Percentiles rank a stretch among this genome's conserved stretches.
phyloP scores from a whole-genome alignment of 2,113 vertebrate species.

The Apistogramma diplotaenia region DNA sequence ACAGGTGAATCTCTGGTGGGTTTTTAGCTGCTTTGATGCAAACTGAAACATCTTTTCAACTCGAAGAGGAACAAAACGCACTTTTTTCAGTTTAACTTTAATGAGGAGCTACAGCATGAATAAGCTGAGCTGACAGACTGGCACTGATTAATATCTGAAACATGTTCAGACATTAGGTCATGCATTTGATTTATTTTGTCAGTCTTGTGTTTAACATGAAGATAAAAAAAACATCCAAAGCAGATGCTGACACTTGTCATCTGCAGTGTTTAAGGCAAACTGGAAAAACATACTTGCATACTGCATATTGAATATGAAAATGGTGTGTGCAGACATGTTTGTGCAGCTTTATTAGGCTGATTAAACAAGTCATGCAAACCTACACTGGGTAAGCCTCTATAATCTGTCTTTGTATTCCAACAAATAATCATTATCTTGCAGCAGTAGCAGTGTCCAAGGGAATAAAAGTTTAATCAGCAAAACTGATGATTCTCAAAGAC shows the following conservation, averaged over 20 bases:
- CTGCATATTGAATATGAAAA: too few species aligned
- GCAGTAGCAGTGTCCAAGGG: neutral
- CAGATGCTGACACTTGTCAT: neutral
- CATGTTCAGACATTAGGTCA: neutral
- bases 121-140: conserved; percentile 24
- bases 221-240: conserved; percentile 28
- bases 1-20: too few species aligned
- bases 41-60: too few species aligned
- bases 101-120: neutral
- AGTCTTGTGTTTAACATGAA: conserved; percentile 27
- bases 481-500: neutral
- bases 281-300: neutral
- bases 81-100: neutral
- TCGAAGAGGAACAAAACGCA: neutral
- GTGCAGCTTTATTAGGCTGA: neutral
- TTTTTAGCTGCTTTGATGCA: too few species aligned
- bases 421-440: neutral
- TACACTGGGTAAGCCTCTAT: neutral
- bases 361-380: neutral
- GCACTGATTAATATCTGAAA: conserved; percentile 14
- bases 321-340: neutral
- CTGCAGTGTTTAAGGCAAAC: neutral
- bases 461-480: neutral
- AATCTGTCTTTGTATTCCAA: neutral
- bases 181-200: conserved; percentile 20